Conservation (phyloP, 2,797 vertebrate species). For the Myotis daubentonii region DNA sequence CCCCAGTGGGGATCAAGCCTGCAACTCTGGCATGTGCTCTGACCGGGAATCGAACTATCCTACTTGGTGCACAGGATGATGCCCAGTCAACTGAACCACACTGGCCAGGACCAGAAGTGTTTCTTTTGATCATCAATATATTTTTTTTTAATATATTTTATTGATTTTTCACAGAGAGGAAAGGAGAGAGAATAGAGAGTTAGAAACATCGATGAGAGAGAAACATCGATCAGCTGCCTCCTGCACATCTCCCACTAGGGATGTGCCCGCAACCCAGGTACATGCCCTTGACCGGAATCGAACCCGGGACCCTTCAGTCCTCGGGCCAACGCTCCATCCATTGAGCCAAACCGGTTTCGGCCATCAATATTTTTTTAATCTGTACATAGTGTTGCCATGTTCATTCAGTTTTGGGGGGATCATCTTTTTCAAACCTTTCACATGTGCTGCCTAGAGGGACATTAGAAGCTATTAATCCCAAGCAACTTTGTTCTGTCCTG, state of each 20-base stretch:
- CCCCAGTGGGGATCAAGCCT: neutral
- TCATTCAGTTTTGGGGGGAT: neutral
- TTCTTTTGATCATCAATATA: neutral
- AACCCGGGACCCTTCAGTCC: too few species aligned
- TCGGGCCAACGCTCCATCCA: too few species aligned
- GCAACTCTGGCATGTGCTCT: neutral
- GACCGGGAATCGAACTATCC: neutral
- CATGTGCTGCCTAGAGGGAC: neutral
- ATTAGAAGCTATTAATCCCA: neutral
- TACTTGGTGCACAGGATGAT: neutral
- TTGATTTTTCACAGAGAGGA: too few species aligned
- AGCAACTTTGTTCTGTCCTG: conserved; percentile 24
- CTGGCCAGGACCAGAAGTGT: neutral
- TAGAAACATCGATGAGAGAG: too few species aligned
- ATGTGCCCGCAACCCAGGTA: too few species aligned
- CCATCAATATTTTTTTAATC: neutral
- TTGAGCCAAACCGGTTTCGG: too few species aligned
- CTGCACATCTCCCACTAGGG: too few species aligned
- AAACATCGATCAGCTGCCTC: too few species aligned
- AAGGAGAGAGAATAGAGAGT: too few species aligned
- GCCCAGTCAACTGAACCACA: neutral
- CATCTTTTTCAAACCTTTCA: neutral
- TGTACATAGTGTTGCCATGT: neutral
- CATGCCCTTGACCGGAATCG: too few species aligned
- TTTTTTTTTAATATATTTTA: too few species aligned